Conservation (phyloP, 2,888 invertebrate genomes). For the Ferdinandea cuprea region DNA sequence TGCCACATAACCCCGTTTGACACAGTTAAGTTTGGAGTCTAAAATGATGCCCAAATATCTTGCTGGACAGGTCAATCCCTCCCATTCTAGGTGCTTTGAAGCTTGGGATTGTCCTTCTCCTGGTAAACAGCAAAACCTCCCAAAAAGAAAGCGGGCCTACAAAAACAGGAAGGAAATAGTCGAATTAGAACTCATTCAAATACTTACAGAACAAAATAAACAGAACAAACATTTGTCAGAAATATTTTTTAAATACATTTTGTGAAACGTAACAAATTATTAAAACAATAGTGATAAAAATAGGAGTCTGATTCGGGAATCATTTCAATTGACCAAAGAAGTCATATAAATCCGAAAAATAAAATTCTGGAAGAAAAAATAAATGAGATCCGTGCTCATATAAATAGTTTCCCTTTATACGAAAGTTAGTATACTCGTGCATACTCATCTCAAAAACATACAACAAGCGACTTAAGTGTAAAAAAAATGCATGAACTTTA, state of each 20-base stretch:
- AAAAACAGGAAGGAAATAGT: slow-evolving; percentile 4
- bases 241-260: slow-evolving; percentile 29
- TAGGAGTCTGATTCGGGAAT: slow-evolving; percentile 9
- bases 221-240: slow-evolving; percentile 27
- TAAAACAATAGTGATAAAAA: not conserved
- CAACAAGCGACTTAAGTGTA: slow-evolving; percentile 27
- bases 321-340: slow-evolving; percentile 5
- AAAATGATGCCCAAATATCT: too few species aligned
- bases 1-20: too few species aligned
- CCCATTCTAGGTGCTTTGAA: too few species aligned
- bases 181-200: slow-evolving; percentile 15
- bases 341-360: slow-evolving; percentile 3
- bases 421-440: slow-evolving; percentile 33
- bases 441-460: slow-evolving; percentile 33
- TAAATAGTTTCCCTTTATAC: slow-evolving; percentile 21
- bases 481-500: slow-evolving; percentile 37
- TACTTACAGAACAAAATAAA: slow-evolving; percentile 14
- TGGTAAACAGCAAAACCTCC: too few species aligned
- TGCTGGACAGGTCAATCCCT: too few species aligned
- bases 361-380: slow-evolving; percentile 7
- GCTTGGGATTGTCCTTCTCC: too few species aligned
- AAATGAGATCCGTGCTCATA: slow-evolving; percentile 11
- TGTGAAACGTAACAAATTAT: slow-evolving; percentile 20
- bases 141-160: too few species aligned
- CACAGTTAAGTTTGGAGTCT: too few species aligned